Conservation (phyloP, 1,140 invertebrate genomes). For the Proctacanthus coquilletti region DNA sequence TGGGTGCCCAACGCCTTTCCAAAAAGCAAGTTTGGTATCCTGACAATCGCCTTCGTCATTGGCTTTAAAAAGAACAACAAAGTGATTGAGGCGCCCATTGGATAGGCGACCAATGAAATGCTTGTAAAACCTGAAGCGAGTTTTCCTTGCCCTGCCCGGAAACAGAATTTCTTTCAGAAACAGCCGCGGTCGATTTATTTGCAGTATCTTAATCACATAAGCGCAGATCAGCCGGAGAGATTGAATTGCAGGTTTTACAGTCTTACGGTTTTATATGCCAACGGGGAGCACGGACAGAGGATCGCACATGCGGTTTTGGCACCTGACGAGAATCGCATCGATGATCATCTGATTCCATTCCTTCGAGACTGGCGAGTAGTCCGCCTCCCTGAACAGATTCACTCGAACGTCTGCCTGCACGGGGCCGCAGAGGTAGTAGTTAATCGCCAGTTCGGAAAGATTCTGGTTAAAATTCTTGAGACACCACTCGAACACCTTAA, state of each 20-base stretch:
- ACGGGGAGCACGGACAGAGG: too few relatives aligned
- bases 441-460: conserved; percentile 23
- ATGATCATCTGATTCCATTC: conserved; percentile 28
- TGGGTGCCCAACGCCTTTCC: conserved; percentile 19
- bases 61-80: too few relatives aligned
- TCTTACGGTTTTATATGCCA: too few relatives aligned
- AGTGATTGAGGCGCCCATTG: too few relatives aligned
- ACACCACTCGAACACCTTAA: conserved; percentile 22
- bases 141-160: too few relatives aligned
- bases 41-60: conserved; percentile 17
- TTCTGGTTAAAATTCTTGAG: conserved; percentile 26
- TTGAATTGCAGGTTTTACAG: too few relatives aligned
- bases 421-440: conserved; percentile 21
- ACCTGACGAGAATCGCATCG: conserved; percentile 23
- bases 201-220: too few relatives aligned
- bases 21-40: conserved; percentile 18
- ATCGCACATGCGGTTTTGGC: conserved; percentile 20
- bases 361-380: conserved; percentile 19
- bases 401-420: conserved; percentile 17
- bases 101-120: too few relatives aligned
- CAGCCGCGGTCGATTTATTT: too few relatives aligned
- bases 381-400: conserved; percentile 20
- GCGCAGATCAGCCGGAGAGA: too few relatives aligned
- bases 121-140: too few relatives aligned
- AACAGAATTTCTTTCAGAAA: too few relatives aligned